Base-by-base conservation (phyloP, 2,797 vertebrate species). In the Poecilia picta region DNA sequence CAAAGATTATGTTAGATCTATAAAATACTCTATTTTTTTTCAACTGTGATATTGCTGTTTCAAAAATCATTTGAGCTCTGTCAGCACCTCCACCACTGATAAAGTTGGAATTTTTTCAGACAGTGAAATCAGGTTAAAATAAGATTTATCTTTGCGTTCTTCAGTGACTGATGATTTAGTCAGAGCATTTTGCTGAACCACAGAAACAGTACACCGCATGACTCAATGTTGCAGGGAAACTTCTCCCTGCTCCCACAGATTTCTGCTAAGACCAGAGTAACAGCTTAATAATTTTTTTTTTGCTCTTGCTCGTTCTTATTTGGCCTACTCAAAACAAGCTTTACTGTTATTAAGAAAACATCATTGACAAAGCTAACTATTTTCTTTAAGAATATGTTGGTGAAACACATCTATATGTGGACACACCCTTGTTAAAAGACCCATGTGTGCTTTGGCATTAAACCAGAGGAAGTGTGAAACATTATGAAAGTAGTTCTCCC, bases 151-250 rank as follows among this genome's bases (percentile, higher is more conserved):
- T 92, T 81, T 90, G 88, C 76, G 85, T 79, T 53, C 89, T 88
- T 83, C 78, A 88, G 92, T 94, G 92, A 94, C 92, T 92, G 89
- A 94, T 92, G 89, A 83, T 78, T 53, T 82, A 89, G 90, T 93
- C 91, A 92, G 75, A 89, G 79, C 87, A 79, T 85, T 91, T 89
- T 91, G 78, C 81, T 79, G 31, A 77, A 93, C 91, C 92, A 79
- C 91, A 93, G 83, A 83, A 84, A 87, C 75, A 79, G 88, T 76
- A 84, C 76, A 84, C 78, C 12, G 79, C 78, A 76, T 94, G 92
- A 94, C 76, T 95, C 91, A 94, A 80, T 76, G 66, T 86, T 79
- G 74, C 84, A 82, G 81, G 81, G 85, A 87, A 73, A 62, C 31
- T 74, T 70, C 74, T 74, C 72, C 72, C 36, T 39, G 76, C 88